phyloP scores from a whole-genome alignment of 2,113 vertebrate species.

The Bagarius yarrelli region DNA sequence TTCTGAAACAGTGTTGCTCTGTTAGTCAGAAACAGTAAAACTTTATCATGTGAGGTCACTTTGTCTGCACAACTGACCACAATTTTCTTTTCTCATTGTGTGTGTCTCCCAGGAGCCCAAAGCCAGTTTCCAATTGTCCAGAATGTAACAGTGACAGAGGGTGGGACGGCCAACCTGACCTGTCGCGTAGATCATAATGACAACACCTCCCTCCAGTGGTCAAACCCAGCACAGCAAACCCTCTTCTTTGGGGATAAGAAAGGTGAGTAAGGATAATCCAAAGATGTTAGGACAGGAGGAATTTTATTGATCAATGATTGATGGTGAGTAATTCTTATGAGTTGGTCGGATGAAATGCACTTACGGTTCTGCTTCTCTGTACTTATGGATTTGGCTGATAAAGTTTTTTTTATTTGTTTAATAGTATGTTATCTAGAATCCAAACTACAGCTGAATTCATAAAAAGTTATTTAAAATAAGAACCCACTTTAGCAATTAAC shows the following conservation, averaged over 20 bases:
- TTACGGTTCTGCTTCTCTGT: background rate
- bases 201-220: conserved; percentile 99
- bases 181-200: conserved; percentile 99
- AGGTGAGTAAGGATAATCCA: conserved; percentile 72
- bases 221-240: conserved; percentile 99
- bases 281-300: background rate
- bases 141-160: conserved; percentile 94
- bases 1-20: background rate
- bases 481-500: conserved; percentile 9
- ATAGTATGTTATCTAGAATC: background rate
- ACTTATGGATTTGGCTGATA: background rate
- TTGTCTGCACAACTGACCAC: background rate
- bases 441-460: background rate
- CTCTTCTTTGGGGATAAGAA: conserved; percentile 99
- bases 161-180: conserved; percentile 91
- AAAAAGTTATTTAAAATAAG: conserved; percentile 29
- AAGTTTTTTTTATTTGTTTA: background rate
- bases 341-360: background rate
- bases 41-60: background rate
- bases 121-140: conserved; percentile 94
- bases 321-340: background rate
- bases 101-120: conserved; percentile 77
- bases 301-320: background rate
- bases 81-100: conserved; percentile 9
- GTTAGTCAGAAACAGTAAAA: background rate